Percentiles rank a stretch among this genome's conserved stretches.
Evolutionary conservation across 2,888 invertebrate species (phyloP).

Genomic region (Coecobrya sp.): DNA sequence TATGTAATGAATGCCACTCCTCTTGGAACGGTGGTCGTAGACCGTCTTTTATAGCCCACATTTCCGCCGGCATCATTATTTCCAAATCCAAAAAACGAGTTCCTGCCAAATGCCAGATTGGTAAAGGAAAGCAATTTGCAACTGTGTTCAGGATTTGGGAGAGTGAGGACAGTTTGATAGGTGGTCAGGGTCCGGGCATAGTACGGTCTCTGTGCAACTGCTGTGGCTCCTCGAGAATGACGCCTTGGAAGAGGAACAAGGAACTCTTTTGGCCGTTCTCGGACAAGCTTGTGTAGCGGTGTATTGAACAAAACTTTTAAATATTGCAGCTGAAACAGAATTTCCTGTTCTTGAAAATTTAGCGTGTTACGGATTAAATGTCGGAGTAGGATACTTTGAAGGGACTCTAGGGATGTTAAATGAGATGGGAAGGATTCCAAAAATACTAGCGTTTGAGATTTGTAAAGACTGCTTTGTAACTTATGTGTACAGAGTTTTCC

Average conservation of each 20-base stretch:
- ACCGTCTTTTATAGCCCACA: background rate
- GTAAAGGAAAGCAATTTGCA: background rate
- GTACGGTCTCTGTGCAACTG: background rate
- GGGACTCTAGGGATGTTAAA: background rate
- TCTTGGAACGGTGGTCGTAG: conserved; percentile 46
- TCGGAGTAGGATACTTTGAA: conserved; percentile 12
- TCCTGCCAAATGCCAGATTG: background rate
- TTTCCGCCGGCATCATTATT: background rate
- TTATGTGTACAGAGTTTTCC: conserved; percentile 13
- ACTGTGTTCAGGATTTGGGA: background rate
- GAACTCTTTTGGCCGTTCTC: conserved; percentile 62
- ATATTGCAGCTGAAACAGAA: conserved; percentile 57
- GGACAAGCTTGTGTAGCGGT: conserved; percentile 58
- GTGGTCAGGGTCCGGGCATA: background rate
- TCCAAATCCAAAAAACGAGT: background rate
- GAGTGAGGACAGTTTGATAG: conserved; percentile 37
- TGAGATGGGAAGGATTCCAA: conserved; percentile 33
- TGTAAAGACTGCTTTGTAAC: background rate
- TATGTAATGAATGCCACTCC: conserved; percentile 64
- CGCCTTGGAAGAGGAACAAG: conserved; percentile 54
- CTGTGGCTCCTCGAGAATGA: background rate
- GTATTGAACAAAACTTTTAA: conserved; percentile 41
- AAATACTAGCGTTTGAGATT: conserved; percentile 7
- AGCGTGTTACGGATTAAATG: background rate
- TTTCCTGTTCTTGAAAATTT: conserved; percentile 25